Percentiles rank a stretch among this genome's conserved stretches.
phyloP scores from a whole-genome alignment of 2,797 vertebrate species.

The Tamandua tetradactyla region DNA sequence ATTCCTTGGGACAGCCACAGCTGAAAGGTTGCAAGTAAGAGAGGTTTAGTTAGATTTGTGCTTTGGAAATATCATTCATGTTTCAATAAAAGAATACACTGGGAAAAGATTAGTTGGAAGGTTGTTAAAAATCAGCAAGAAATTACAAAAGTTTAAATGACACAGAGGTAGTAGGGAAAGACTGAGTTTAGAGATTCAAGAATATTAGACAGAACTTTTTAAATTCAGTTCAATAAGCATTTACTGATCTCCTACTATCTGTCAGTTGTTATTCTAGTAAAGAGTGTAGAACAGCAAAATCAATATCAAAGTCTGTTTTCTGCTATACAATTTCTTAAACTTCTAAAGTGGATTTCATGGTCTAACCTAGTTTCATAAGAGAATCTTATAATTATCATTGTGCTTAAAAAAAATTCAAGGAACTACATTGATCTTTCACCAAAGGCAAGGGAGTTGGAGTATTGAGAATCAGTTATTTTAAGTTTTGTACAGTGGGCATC shows the following conservation, averaged over 20 bases:
- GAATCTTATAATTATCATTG: slow-evolving; percentile 15
- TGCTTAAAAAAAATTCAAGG: slow-evolving; percentile 11
- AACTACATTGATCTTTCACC: neutral
- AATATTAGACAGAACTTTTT: neutral
- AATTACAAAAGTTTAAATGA: neutral
- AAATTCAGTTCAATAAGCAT: neutral
- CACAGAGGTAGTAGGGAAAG: too few relatives aligned
- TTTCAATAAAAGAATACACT: neutral
- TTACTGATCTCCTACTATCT: neutral
- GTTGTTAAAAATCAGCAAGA: neutral
- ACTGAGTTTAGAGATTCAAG: neutral
- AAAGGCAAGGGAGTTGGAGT: neutral
- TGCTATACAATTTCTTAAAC: neutral
- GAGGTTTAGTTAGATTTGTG: neutral
- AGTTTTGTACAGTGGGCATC: neutral
- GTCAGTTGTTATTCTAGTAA: accelerated
- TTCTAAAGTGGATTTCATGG: neutral
- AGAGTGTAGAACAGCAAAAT: neutral
- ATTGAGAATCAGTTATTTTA: neutral
- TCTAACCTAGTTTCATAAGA: neutral
- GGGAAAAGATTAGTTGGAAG: accelerated
- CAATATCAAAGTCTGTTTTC: neutral
- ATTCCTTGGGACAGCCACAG: accelerated
- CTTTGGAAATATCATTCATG: neutral
- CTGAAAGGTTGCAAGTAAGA: neutral